These are phyloP conservation scores for Pseudomyrmex dendroicus DNA, from an alignment of 1,140 invertebrate species.

Conservation along the genomic window DNA sequence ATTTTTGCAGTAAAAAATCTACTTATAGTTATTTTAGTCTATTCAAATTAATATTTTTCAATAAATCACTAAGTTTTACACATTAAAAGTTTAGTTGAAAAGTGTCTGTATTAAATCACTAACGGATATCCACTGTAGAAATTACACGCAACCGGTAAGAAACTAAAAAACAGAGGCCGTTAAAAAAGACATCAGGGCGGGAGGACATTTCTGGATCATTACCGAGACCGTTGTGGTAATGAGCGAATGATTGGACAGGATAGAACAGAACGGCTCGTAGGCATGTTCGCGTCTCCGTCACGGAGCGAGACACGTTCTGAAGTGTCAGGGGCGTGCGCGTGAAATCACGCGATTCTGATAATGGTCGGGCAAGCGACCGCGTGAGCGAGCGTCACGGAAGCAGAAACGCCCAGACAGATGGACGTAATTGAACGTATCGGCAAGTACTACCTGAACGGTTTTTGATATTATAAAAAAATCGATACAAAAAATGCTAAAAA, in stretches of 20 bases:
- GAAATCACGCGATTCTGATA: constrained; percentile 63
- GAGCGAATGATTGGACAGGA: constrained; percentile 39
- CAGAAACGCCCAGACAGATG: constrained; percentile 39
- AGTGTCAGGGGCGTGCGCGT: constrained; percentile 58
- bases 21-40: neutral
- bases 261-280: constrained; percentile 40
- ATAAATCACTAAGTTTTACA: neutral
- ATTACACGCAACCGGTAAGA: neutral
- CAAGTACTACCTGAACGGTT: neutral
- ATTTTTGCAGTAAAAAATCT: no score
- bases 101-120: neutral
- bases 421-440: constrained; percentile 56
- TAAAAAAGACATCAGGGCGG: constrained; percentile 37
- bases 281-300: constrained; percentile 55
- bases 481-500: neutral
- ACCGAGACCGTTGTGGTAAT: constrained; percentile 33
- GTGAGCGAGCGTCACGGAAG: constrained; percentile 44
- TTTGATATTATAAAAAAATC: neutral
- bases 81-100: neutral
- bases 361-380: constrained; percentile 1
- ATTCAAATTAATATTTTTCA: neutral
- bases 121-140: neutral
- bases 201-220: constrained; percentile 32
- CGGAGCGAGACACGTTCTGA: constrained; percentile 42
- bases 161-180: constrained; percentile 4